Evolutionary conservation across 2,797 vertebrate genomes (phyloP).

Genomic region (Aldrovandia affinis): DNA sequence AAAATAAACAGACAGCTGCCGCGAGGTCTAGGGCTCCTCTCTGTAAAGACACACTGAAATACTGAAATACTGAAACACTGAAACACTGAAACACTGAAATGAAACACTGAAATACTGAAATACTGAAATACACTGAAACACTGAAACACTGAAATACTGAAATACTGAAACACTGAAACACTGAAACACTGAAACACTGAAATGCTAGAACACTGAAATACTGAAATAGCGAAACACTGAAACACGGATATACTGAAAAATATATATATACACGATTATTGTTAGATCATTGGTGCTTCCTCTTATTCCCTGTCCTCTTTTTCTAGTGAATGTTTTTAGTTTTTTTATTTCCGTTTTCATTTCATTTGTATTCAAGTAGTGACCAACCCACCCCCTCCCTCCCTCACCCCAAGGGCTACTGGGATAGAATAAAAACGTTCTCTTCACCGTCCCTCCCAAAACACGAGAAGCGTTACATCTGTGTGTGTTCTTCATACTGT

Average conservation of each 20-base stretch:
- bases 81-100: no score
- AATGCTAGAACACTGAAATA: no score
- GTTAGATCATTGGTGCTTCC: slow-evolving; percentile 79
- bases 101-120: no score
- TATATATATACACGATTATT: slow-evolving; percentile 59
- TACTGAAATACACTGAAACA: no score
- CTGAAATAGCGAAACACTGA: no score
- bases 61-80: no score
- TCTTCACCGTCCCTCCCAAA: slow-evolving; percentile 51
- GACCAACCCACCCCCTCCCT: slow-evolving; percentile 44
- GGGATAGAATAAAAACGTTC: slow-evolving; percentile 52
- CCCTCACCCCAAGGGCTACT: slow-evolving; percentile 42
- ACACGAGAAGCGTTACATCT: neutral
- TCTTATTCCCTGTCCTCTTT: slow-evolving; percentile 56
- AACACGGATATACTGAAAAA: no score
- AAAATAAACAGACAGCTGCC: slow-evolving; percentile 42
- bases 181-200: no score
- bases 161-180: no score
- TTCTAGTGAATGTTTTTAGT: slow-evolving; percentile 36
- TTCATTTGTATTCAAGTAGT: slow-evolving; percentile 47
- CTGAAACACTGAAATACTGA: no score
- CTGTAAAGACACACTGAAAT: slow-evolving; percentile 27
- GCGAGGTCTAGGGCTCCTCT: slow-evolving; percentile 40
- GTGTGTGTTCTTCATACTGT: neutral
- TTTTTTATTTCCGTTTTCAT: slow-evolving; percentile 48